phyloP scores from a whole-genome alignment of 1,140 invertebrate genomes.

The Magallana angulata region DNA sequence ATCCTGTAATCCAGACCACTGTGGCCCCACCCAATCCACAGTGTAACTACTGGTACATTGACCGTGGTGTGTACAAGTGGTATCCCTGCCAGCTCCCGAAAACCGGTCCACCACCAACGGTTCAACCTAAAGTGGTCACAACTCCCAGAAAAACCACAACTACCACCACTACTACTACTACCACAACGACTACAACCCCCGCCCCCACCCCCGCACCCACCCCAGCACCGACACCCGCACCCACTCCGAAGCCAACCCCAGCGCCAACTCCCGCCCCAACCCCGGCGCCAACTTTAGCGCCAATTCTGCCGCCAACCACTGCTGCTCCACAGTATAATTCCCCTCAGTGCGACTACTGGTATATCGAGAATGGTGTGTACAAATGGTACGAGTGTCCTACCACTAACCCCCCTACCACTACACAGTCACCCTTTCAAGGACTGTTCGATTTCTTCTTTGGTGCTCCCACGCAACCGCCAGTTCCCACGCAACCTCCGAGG shows the following conservation, averaged over 20 bases:
- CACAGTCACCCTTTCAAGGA: background rate
- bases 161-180: background rate
- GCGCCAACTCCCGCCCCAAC: background rate
- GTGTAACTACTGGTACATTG: background rate
- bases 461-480: background rate
- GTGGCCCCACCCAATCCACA: background rate
- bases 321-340: background rate
- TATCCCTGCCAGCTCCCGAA: background rate
- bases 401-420: background rate
- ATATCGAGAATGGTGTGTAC: constrained; percentile 3
- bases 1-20: background rate
- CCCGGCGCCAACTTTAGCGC: too few species aligned
- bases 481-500: background rate
- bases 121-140: background rate
- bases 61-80: background rate
- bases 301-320: background rate
- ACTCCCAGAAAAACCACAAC: background rate
- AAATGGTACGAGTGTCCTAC: constrained; percentile 2
- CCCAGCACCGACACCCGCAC: too few species aligned
- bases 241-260: background rate
- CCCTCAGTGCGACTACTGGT: constrained; percentile 1
- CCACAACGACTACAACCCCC: background rate
- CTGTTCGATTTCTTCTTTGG: constrained; percentile 4
- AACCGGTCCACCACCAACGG: constrained; percentile 3
- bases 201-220: background rate